Conservation (phyloP, 2,797 vertebrate species). For the Sebastes cheni region DNA sequence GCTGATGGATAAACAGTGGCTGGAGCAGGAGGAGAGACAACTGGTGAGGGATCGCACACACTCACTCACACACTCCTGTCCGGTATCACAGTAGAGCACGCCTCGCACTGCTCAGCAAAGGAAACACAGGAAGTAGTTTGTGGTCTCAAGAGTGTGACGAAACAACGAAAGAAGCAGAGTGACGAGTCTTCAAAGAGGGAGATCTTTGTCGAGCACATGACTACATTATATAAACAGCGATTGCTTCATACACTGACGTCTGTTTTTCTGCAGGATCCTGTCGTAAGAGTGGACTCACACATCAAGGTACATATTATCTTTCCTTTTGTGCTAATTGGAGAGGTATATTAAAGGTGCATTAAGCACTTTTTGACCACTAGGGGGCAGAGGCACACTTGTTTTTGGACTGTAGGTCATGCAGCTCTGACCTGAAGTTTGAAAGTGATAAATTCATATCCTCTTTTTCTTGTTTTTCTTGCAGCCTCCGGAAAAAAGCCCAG, state of each 20-base stretch:
- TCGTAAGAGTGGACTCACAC: conserved; percentile 37
- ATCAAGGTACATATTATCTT: conserved; percentile 42
- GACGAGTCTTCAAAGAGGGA: neutral
- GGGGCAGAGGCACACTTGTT: neutral
- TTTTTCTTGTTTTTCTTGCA: conserved; percentile 32
- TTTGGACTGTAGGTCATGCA: too few species aligned
- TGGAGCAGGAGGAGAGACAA: conserved; percentile 88
- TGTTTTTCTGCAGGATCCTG: conserved; percentile 61
- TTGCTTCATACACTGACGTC: neutral
- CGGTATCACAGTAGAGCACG: neutral
- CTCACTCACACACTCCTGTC: neutral
- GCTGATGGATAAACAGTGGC: conserved; percentile 89
- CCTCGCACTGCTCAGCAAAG: neutral
- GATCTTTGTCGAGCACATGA: neutral
- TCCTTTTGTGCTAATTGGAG: neutral
- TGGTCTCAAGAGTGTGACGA: neutral
- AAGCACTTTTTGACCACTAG: neutral
- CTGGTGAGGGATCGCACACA: conserved; percentile 79
- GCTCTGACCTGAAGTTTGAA: neutral
- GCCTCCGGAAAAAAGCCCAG: conserved; percentile 76
- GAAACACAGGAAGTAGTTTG: neutral
- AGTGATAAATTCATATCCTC: neutral
- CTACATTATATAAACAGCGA: neutral
- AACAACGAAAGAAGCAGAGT: neutral
- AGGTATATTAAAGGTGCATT: neutral